Evolutionary conservation across 2,888 invertebrate genomes (phyloP).

Genomic region (Lysandra coridon): DNA sequence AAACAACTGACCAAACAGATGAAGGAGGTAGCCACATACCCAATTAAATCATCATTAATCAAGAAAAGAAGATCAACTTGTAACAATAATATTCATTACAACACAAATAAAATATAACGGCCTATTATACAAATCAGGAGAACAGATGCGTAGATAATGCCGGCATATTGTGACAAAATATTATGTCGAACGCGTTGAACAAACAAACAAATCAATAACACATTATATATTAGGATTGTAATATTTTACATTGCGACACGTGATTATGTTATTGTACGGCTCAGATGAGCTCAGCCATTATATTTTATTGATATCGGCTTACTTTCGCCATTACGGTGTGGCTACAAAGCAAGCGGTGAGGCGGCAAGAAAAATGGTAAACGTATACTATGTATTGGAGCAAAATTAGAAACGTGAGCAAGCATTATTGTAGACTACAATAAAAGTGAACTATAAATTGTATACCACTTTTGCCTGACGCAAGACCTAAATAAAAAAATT

Average conservation of each 20-base stretch:
- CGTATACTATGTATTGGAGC: background rate
- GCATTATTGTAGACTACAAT: too few relatives aligned
- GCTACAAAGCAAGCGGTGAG: background rate
- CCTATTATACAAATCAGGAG: background rate
- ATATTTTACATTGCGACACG: conserved; percentile 12
- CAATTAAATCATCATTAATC: background rate
- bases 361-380: background rate
- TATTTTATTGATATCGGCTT: conserved; percentile 27
- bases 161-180: background rate
- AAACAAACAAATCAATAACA: conserved; percentile 7
- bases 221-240: background rate
- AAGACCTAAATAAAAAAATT: too few relatives aligned
- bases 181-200: background rate
- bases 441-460: too few relatives aligned
- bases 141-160: background rate
- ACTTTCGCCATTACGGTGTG: conserved; percentile 22
- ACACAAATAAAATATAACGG: background rate
- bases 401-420: background rate
- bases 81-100: background rate
- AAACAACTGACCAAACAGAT: background rate
- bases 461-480: too few relatives aligned
- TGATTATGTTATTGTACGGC: conserved; percentile 18
- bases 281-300: conserved; percentile 10
- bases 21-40: background rate
- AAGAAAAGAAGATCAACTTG: background rate